Conservation (phyloP, 2,888 invertebrate species). For the Caenorhabditis japonica region DNA sequence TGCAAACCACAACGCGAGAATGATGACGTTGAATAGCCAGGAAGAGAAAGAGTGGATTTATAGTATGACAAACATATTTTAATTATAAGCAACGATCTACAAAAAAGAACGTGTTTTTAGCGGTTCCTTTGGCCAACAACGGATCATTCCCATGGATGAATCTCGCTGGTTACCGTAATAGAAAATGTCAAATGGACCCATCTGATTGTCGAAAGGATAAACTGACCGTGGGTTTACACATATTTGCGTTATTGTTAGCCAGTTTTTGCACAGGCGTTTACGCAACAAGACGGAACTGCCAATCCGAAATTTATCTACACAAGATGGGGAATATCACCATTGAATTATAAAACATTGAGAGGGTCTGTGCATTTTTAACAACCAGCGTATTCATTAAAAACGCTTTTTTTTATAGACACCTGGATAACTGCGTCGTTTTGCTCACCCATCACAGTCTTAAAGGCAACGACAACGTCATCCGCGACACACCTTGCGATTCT, state of each 20-base stretch:
- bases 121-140: constrained; percentile 6
- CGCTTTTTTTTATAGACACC: no score
- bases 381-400: no score
- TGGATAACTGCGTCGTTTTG: no score
- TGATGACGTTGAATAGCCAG: constrained; percentile 16
- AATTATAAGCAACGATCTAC: no score
- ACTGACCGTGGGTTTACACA: not conserved
- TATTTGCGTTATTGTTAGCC: no score
- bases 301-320: constrained; percentile 8
- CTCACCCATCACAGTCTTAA: no score
- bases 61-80: constrained; percentile 1
- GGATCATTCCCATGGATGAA: not conserved
- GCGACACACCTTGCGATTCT: not conserved
- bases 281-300: constrained; percentile 2
- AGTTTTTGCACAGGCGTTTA: constrained; percentile 10
- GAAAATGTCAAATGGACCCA: not conserved
- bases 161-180: constrained; percentile 18
- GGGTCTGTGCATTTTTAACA: not conserved
- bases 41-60: constrained; percentile 14
- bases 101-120: no score
- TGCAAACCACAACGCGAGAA: constrained; percentile 3
- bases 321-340: not conserved
- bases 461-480: not conserved
- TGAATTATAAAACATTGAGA: not conserved
- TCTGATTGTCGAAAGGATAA: not conserved